Conservation (phyloP, 2,888 invertebrate species). For the Julus scanicus region DNA sequence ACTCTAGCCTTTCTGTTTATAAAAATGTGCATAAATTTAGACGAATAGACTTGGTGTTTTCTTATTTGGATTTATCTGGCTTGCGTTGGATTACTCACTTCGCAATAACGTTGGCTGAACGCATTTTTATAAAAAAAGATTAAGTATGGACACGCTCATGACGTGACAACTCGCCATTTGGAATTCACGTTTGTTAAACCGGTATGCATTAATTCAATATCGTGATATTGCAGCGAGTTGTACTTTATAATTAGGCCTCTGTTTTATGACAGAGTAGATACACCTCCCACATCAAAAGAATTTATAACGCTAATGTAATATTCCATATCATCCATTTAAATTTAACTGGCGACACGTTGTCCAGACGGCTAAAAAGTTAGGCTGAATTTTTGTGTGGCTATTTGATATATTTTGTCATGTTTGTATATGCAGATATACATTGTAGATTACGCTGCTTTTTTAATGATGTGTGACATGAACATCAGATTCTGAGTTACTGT, state of each 20-base stretch:
- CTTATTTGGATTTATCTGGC: neutral
- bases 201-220: neutral
- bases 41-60: neutral
- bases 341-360: neutral
- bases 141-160: neutral
- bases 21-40: neutral
- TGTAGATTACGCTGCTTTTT: no score
- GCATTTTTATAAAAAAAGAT: neutral
- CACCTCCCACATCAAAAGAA: slow-evolving; percentile 25
- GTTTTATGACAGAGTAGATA: neutral
- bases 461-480: no score
- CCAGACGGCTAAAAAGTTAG: no score
- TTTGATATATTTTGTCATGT: no score
- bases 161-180: slow-evolving; percentile 25
- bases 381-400: no score
- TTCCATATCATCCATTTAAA: neutral
- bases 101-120: neutral
- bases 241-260: neutral
- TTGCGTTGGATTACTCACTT: neutral
- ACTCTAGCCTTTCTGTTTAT: neutral
- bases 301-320: neutral
- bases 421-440: no score
- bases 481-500: no score
- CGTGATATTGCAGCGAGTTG: neutral
- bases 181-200: neutral